phyloP scores from a whole-genome alignment of 2,113 vertebrate species.

The Charadrius vociferus region DNA sequence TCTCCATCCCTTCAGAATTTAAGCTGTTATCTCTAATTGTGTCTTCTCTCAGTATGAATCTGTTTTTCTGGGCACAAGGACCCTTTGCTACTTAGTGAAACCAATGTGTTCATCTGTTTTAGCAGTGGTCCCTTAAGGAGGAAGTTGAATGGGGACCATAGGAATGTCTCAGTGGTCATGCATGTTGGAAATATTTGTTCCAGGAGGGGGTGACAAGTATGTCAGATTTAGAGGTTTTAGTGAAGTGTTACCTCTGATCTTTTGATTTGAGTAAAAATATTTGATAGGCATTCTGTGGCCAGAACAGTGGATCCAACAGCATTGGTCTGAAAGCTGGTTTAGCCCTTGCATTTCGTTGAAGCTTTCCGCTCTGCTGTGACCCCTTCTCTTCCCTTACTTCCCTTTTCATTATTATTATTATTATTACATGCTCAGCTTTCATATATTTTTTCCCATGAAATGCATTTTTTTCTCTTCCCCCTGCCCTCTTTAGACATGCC shows the following conservation, averaged over 20 bases:
- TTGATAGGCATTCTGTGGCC: not conserved
- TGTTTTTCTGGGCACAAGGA: not conserved
- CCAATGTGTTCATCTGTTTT: not conserved
- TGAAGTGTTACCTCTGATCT: not conserved
- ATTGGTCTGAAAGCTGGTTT: not conserved
- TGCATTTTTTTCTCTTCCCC: not conserved
- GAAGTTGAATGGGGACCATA: accelerated
- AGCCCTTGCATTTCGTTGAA: not conserved
- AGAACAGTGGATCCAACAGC: not conserved
- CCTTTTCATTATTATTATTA: not conserved
- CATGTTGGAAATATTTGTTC: not conserved
- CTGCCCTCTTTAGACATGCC: slow-evolving; percentile 72
- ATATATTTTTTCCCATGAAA: not conserved
- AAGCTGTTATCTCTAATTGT: not conserved
- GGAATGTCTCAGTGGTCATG: not conserved
- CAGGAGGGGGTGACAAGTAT: not conserved
- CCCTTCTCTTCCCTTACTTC: not conserved
- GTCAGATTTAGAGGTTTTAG: not conserved
- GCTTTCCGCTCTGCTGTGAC: not conserved
- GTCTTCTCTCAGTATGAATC: not conserved
- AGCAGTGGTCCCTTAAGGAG: not conserved
- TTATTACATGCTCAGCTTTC: not conserved
- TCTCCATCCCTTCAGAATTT: not conserved
- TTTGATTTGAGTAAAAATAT: not conserved
- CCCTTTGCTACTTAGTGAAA: not conserved